Evolutionary conservation across 2,797 vertebrate genomes (phyloP), one percentile per base, ranked within the genome.

Genomic region (Enteromius fasciolatus): DNA sequence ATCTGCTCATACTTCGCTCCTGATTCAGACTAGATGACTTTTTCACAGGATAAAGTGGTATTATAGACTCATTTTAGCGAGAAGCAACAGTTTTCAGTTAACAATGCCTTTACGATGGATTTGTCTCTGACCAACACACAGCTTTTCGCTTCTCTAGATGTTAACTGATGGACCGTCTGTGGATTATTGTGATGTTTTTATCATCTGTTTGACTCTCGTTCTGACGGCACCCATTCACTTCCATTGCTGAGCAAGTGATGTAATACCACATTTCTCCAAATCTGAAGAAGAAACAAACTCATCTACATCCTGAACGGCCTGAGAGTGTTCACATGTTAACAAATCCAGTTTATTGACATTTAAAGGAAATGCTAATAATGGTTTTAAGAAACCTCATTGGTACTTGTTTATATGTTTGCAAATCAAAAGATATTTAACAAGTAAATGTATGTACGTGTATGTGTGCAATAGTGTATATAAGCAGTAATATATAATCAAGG

Each of bases 341-440:
- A 57, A 57, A 57, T 57, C 4, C n/a, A 57, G 54, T 57, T 57
- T 11, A 57, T 23, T 10, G 54, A 57, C 54, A 63, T 31, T 63
- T 31, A 31, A 63, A 63, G 6, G 2, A 63, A 63, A 31, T 1
- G 14, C 28, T 17, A 63, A 63, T 63, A 63, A 63, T 31, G 61
- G 25, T 31, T 63, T 20, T 33, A 33, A 12, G 28, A 52, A 52
- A 50, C 48, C 67, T 41, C 54, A 64, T 44, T 64, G 44, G 66
- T 72, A 64, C 17, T 11, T 46, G 68, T 78, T 78, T 44, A 83
- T 17, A 20, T 72, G 36, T 70, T 74, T 23, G 25, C 46, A 63
- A 78, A 72, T 78, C 23, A 41, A 57, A 36, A 69, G 36, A 33
- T 3, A 59, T 15, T 63, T 31, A 63, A 3, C 31, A 63, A 28